A percentile compares a stretch with the other conserved stretches of the same genome.
Conservation (phyloP, 2,888 invertebrate species). For the Dascillus cervinus region DNA sequence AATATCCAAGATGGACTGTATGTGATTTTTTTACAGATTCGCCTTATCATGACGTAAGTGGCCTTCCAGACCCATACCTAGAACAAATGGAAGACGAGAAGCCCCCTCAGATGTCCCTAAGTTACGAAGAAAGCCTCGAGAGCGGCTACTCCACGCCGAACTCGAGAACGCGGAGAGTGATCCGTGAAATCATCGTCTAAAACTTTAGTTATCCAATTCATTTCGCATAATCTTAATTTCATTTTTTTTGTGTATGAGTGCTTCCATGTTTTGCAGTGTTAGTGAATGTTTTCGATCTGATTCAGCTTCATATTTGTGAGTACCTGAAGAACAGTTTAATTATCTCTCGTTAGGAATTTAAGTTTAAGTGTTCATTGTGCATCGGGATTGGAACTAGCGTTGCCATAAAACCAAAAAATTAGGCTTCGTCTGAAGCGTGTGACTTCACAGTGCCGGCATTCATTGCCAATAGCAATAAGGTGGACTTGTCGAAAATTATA, state of each 20-base stretch:
- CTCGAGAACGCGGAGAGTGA: constrained; percentile 84
- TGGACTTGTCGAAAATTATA: constrained; percentile 19
- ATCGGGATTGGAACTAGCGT: too few species aligned
- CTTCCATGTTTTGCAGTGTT: constrained; percentile 7
- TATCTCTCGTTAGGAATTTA: too few species aligned
- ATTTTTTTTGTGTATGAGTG: too few species aligned
- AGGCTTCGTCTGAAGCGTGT: too few species aligned
- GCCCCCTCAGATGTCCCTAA: constrained; percentile 77
- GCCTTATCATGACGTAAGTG: constrained; percentile 90
- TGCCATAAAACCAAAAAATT: too few species aligned
- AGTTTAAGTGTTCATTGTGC: too few species aligned
- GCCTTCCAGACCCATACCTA: constrained; percentile 81
- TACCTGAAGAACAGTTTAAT: constrained; percentile 12
- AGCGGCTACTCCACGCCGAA: constrained; percentile 92
- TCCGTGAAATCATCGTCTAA: constrained; percentile 90
- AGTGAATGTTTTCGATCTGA: constrained; percentile 6
- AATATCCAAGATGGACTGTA: too few species aligned
- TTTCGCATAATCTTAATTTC: too few species aligned
- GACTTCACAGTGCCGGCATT: constrained; percentile 10
- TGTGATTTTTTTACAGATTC: constrained; percentile 68
- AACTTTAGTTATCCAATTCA: too few species aligned
- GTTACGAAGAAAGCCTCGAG: constrained; percentile 89
- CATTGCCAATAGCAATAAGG: constrained; percentile 14
- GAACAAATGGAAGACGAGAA: constrained; percentile 75
- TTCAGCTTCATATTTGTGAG: constrained; percentile 7